Base-by-base conservation (phyloP, 2,113 vertebrate genomes). In the Zonotrichia leucophrys region DNA sequence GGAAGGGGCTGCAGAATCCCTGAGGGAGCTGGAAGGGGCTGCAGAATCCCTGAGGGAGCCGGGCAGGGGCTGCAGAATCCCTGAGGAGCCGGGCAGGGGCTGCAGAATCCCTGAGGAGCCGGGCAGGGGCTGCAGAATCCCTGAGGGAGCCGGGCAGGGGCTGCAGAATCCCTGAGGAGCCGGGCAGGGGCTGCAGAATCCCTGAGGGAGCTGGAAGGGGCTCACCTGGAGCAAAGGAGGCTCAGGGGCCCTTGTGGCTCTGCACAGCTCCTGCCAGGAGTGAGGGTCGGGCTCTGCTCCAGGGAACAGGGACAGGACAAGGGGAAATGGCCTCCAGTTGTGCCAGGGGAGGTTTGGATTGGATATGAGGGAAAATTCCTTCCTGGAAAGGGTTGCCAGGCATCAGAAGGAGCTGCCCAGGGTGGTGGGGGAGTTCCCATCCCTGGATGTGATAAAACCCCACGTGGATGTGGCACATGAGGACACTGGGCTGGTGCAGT, bases 341-440 rank as follows among this genome's bases (percentile, higher is more conserved):
- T 0, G 1, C 21, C 18, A 66, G 41, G 4, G 31, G 1, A 35
- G 18, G 19, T 4, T 59, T 1, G 33, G 3, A 0, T 16, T 24
- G 44, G 0, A 30, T 52, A 39, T 50, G 0, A 8, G 8, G 18
- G 31, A 44, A 44, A 44, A 67, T 39, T 46, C 4, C 37, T 59
- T 30, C 37, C 13, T 10, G 5, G 5, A 28, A 74, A n/a, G 2
- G 44, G 50, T 66, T 50, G 27, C 5, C 37, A 81, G 37, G 37
- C 17, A 35, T 4, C 17, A 35, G 58, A 31, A 72, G 24, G 12
- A 60, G 7, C 30, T 42, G 31, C 42, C 22, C 67, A 89, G 33
- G 59, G 27, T 1, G 1, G 5, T 73, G 47, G 9, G 15, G 15
- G 17, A 62, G 21, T 11, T 2, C 8, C 15, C 21, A 83, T 15